These are phyloP conservation scores for Brienomyrus longianalis DNA, from an alignment of 2,113 vertebrate species.

Conservation along the genomic window DNA sequence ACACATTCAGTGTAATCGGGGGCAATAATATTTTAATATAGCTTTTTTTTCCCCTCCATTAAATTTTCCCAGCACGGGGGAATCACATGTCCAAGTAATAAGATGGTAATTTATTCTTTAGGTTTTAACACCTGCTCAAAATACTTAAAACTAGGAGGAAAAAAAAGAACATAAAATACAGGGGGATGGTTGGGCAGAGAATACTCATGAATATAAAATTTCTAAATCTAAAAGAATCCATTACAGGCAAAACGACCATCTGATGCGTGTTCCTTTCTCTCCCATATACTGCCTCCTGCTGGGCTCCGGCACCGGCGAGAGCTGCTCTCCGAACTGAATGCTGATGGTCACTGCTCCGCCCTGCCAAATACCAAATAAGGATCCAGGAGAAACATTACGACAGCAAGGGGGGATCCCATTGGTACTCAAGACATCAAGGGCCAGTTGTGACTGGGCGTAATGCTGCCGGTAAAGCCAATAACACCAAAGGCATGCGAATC, in stretches of 20 bases:
- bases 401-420: background rate
- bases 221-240: background rate
- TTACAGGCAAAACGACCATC: background rate
- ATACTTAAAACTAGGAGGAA: background rate
- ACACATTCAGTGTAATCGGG: background rate
- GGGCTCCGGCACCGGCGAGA: background rate
- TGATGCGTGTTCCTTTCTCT: background rate
- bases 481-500: background rate
- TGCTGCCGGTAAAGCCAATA: background rate
- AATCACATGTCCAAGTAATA: background rate
- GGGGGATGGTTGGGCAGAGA: background rate
- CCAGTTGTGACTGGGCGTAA: background rate
- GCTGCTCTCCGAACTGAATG: background rate
- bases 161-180: background rate
- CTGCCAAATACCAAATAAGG: background rate
- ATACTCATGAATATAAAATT: background rate
- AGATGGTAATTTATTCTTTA: background rate
- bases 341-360: background rate
- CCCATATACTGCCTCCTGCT: background rate
- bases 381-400: background rate
- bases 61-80: background rate
- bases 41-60: background rate
- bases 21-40: background rate
- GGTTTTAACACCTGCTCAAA: background rate
- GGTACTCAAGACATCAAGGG: background rate